Base-by-base conservation (phyloP, 1,140 invertebrate species). In the Drosophila sp. region DNA sequence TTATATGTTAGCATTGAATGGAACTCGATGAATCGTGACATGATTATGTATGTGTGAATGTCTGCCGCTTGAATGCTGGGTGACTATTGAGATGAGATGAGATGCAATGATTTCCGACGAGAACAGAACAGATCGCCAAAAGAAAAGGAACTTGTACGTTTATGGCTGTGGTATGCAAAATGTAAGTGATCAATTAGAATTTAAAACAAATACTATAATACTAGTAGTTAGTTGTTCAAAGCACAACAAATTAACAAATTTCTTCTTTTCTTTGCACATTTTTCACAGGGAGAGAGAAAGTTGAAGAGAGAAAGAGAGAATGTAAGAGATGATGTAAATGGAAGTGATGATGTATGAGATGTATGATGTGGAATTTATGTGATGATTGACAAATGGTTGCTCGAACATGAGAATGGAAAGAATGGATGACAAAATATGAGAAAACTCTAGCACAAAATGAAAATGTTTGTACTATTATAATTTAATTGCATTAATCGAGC, bases 141-240 rank as follows among this genome's bases (percentile, higher is more conserved):
- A 5, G 44, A 50, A 50, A 40, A 55, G 66, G 58, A 77, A 61
- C 58, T 69, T 69, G 60, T 33, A 68, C 35, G 66, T 57, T 56
- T 64, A 79, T 83, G 76, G 83, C 79, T 84, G 76, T 83, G 84
- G 44, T 79, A 73, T 79, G 62, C 68, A 50, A 87, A 77, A 89
- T 69, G 83, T 87, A 87, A 87, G 83, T 87, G 72, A 76, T 76
- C 65, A 41, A 65, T 69, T 66, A 66, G 80, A 72, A 64, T 41
- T 70, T 55, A 38, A 54, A 25, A 79, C 29, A 65, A 23, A 56
- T 30, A 30, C 10, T 69, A 60, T 25, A 23, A 57, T 32, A 40
- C 65, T 62, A 72, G 50, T 64, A 61, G 30, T 44, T 72, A 79
- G 62, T 55, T 63, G 66, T 50, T 40, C 32, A 23, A 64, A 54